Percentiles rank a stretch among this genome's conserved stretches.
Conservation (phyloP, 92 coral and sea anemone genomes). For the Bergia puertoricense region DNA sequence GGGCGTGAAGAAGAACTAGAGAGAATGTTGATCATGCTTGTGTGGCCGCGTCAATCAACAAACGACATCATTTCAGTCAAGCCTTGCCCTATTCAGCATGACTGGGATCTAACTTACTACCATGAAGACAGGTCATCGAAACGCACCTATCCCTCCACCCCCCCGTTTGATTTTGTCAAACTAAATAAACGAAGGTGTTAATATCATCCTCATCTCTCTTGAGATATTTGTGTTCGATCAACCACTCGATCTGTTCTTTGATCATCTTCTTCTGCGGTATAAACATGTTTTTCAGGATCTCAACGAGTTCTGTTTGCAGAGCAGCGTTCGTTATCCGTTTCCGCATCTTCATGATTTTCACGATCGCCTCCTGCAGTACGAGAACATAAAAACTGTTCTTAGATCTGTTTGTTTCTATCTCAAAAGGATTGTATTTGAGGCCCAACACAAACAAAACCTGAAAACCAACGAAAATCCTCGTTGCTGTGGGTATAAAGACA, state of each 20-base stretch:
- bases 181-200: conserved; percentile 84
- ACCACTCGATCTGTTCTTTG: conserved; percentile 98
- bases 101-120: too few relatives aligned
- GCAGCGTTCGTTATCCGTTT: conserved; percentile 93
- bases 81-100: too few relatives aligned
- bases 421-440: too few relatives aligned
- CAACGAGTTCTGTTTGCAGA: conserved; percentile 95
- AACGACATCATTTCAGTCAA: too few relatives aligned
- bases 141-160: background rate
- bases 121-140: background rate
- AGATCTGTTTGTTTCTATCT: too few relatives aligned
- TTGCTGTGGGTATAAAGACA: too few relatives aligned
- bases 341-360: conserved; percentile 97
- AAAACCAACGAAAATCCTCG: too few relatives aligned
- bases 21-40: too few relatives aligned
- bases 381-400: background rate
- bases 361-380: conserved; percentile 88
- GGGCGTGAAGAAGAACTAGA: background rate
- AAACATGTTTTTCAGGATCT: conserved; percentile 96
- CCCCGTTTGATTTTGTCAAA: conserved; percentile 25
- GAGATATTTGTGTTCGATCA: conserved; percentile 93
- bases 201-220: conserved; percentile 94
- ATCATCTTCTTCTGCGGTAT: conserved; percentile 99
- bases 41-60: too few relatives aligned
- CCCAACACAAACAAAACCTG: too few relatives aligned